These are phyloP conservation scores for Perithous albicinctus DNA, from an alignment of 2,888 invertebrate genomes.

Conservation along the genomic window DNA sequence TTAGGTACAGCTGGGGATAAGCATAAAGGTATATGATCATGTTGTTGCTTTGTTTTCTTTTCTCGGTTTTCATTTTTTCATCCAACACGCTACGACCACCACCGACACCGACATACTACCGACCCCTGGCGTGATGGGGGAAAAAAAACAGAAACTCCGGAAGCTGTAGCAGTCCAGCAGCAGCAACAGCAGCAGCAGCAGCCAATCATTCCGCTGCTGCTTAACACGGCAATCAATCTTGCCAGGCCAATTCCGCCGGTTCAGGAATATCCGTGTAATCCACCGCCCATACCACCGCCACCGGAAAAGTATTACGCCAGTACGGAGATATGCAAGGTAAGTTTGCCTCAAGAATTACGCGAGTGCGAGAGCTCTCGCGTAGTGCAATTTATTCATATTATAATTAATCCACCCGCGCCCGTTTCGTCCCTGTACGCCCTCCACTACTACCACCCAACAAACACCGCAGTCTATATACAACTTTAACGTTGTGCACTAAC, in stretches of 20 bases:
- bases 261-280: conserved; percentile 84
- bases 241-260: conserved; percentile 81
- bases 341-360: conserved; percentile 68
- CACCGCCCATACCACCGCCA: conserved; percentile 89
- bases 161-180: conserved; percentile 69
- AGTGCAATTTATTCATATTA: conserved; percentile 65
- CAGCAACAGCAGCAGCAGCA: conserved; percentile 73
- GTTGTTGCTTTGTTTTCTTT: conserved; percentile 38
- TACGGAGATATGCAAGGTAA: conserved; percentile 87
- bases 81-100: conserved; percentile 3
- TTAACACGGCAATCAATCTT: conserved; percentile 82
- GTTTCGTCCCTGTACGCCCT: conserved; percentile 5
- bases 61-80: conserved; percentile 39
- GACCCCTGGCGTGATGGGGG: conserved; percentile 20
- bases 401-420: conserved; percentile 61
- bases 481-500: conserved; percentile 37
- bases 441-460: conserved; percentile 11
- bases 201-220: conserved; percentile 81
- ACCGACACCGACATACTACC: conserved; percentile 4
- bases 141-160: conserved; percentile 75
- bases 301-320: conserved; percentile 90
- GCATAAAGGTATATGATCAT: conserved; percentile 40
- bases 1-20: conserved; percentile 23
- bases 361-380: conserved; percentile 26
- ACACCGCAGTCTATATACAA: conserved; percentile 10